Evolutionary conservation across 2,888 invertebrate species (phyloP).

Genomic region (Beris morrisii): DNA sequence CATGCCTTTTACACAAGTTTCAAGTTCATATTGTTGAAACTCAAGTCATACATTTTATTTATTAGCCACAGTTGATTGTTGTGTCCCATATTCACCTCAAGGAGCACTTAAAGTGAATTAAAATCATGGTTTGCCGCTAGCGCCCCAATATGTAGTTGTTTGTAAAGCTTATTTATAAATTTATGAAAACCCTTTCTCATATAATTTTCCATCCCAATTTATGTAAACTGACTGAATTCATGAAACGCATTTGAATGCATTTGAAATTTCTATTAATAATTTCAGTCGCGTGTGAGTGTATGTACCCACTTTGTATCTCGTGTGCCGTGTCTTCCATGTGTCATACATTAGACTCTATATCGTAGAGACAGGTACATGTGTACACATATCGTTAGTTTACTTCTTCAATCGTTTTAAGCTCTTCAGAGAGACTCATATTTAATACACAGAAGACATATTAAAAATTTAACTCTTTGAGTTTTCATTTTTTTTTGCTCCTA

Average conservation of each 20-base stretch:
- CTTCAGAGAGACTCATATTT: slow-evolving; percentile 37
- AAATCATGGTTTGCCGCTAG: too few relatives aligned
- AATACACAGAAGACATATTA: slow-evolving; percentile 35
- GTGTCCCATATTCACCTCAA: too few relatives aligned
- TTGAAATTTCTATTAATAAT: slow-evolving; percentile 38
- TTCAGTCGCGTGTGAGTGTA: slow-evolving; percentile 36
- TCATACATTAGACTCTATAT: neutral
- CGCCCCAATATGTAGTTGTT: too few relatives aligned
- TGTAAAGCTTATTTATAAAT: too few relatives aligned
- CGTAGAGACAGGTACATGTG: slow-evolving; percentile 19
- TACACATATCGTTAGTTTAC: slow-evolving; percentile 29
- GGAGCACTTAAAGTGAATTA: too few relatives aligned
- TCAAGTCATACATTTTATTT: too few relatives aligned
- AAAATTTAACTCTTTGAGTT: slow-evolving; percentile 35
- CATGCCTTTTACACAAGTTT: too few relatives aligned
- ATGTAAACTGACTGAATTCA: slow-evolving; percentile 33
- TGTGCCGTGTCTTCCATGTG: neutral
- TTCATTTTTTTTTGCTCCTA: slow-evolving; percentile 29
- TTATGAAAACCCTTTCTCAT: slow-evolving; percentile 25
- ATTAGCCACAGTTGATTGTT: too few relatives aligned
- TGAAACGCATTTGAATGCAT: slow-evolving; percentile 37
- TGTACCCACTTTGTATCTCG: slow-evolving; percentile 1
- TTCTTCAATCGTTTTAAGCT: slow-evolving; percentile 29
- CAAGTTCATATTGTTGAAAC: too few relatives aligned
- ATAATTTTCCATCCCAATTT: slow-evolving; percentile 22